Base-by-base conservation (phyloP, 1,140 invertebrate species). In the Cotesia typhae region DNA sequence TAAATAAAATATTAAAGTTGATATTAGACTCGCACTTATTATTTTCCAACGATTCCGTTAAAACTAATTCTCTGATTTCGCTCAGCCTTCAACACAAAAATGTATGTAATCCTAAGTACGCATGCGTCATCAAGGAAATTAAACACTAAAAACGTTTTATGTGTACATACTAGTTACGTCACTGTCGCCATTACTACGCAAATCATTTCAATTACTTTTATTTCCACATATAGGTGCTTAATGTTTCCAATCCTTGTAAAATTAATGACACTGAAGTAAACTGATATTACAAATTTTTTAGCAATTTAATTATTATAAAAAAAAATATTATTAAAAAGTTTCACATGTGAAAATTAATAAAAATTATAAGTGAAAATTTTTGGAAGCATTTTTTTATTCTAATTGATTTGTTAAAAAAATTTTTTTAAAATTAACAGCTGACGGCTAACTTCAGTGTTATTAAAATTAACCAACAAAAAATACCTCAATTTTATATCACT, bases 71-170 rank as follows among this genome's bases (percentile, higher is more conserved):
- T 76, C 41, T 47, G 41, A 6, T 47, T 47, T 47, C 41, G 41
- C 10, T 47, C 73, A 72, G 66, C 75, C 66, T 52, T 59, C 64
- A 47, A 47, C 41, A 47, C 41, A 10, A 47, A 47, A 47, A 47
- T 47, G 41, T 47, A 47, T 47, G 41, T 47, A 47, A 47, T 70
- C 64, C 51, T 36, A 63, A 82, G 81, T 80, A 81, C 85, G 85
- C 85, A 85, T 85, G 85, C 85, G 85, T 83, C 80, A 81, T 77
- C 65, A 76, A 77, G 79, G 77, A 81, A 81, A 84, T 80, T 80
- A 80, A 74, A 76, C 66, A 73, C 41, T 47, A 10, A 41, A 41
- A 41, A 41, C 38, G 38, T 41, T 41, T 41, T 47, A 47, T 47
- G 41, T 47, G 41, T 47, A 67, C 64, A 68, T 74, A 35, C 70